phyloP scores from a whole-genome alignment of 2,113 vertebrate genomes.

The Propithecus coquereli region DNA sequence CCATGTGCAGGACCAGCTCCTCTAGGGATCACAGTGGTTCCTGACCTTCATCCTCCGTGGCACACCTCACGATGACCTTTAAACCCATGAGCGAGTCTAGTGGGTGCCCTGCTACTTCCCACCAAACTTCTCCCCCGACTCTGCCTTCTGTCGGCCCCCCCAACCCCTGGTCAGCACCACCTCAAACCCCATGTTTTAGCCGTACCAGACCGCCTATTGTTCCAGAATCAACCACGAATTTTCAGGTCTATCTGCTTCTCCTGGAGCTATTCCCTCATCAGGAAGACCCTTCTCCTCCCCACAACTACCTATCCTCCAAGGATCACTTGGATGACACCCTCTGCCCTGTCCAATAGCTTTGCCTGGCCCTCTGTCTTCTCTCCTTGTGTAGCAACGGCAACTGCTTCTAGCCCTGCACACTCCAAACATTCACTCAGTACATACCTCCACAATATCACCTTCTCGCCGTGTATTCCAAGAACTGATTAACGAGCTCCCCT shows the following conservation, averaged over 20 bases:
- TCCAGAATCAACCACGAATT: neutral
- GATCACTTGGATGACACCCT: neutral
- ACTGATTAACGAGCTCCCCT: neutral
- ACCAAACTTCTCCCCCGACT: neutral
- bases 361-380: neutral
- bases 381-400: neutral
- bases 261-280: neutral
- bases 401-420: neutral
- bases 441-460: neutral
- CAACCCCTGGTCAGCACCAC: neutral
- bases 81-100: neutral
- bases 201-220: neutral
- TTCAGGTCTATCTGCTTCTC: neutral
- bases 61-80: neutral
- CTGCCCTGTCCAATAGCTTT: neutral
- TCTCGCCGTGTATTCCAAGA: neutral
- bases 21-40: neutral
- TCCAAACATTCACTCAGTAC: neutral
- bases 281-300: neutral
- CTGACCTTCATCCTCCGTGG: neutral
- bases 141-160: neutral
- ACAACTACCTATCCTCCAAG: neutral
- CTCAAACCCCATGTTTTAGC: neutral
- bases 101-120: neutral
- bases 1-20: neutral